phyloP scores from a whole-genome alignment of 2,113 vertebrate genomes.

The Hippocampus comes region DNA sequence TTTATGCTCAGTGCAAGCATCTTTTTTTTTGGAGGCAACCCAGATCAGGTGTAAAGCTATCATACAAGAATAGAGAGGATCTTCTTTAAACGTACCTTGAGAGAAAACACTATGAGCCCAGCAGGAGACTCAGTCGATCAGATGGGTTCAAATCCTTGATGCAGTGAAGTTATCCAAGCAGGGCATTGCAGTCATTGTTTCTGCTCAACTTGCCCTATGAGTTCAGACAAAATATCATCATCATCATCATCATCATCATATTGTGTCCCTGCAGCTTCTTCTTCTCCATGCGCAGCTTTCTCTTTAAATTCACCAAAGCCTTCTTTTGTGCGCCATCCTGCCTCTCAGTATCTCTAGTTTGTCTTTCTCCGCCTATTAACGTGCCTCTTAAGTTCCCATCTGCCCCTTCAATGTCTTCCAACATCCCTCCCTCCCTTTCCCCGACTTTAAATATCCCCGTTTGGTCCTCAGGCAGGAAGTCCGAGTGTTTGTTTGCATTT shows the following conservation, averaged over 20 bases:
- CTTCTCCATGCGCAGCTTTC: background rate
- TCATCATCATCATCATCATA: slow-evolving; percentile 3
- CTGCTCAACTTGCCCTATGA: background rate
- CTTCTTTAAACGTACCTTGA: slow-evolving; percentile 24
- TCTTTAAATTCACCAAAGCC: slow-evolving; percentile 6
- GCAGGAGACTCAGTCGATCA: slow-evolving; percentile 4
- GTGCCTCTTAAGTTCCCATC: slow-evolving; percentile 26
- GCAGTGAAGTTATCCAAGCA: slow-evolving; percentile 7
- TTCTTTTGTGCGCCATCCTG: background rate
- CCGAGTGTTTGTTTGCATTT: slow-evolving; percentile 58
- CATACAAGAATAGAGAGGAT: background rate
- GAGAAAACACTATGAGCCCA: slow-evolving; percentile 5
- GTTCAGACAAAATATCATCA: slow-evolving; percentile 12
- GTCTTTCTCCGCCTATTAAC: slow-evolving; percentile 7
- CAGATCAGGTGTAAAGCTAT: background rate
- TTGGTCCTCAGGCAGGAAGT: slow-evolving; percentile 59
- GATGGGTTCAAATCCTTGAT: background rate
- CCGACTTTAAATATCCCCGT: slow-evolving; percentile 35
- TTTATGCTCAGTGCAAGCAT: background rate
- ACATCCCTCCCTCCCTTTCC: slow-evolving; percentile 37
- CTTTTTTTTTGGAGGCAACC: background rate
- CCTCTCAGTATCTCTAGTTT: slow-evolving; percentile 8
- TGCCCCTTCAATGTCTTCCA: background rate
- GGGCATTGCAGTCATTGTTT: slow-evolving; percentile 12
- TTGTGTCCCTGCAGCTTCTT: slow-evolving; percentile 8